phyloP scores from a whole-genome alignment of 2,888 invertebrate species.

The Pterobdella sp. region DNA sequence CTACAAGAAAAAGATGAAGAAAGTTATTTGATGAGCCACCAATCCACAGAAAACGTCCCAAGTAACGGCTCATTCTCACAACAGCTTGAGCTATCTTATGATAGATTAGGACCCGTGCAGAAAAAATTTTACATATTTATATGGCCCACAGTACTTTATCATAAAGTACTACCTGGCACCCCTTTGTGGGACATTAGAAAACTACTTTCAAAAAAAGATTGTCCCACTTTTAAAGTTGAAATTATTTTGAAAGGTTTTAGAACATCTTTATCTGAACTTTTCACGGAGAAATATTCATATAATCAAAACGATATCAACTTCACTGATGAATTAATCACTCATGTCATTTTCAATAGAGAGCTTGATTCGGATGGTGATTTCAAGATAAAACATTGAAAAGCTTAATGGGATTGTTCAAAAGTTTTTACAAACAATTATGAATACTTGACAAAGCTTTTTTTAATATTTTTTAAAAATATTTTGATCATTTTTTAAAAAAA shows the following conservation, averaged over 20 bases:
- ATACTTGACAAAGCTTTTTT: no score
- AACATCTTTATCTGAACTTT: not conserved
- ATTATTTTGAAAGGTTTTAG: not conserved
- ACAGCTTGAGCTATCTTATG: slow-evolving; percentile 7
- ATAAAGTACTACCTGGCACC: not conserved
- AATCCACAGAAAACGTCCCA: no score
- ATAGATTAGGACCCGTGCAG: not conserved
- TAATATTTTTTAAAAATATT: no score
- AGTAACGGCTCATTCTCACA: no score
- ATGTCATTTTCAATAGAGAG: not conserved
- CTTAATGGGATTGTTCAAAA: not conserved
- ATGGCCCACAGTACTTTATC: not conserved
- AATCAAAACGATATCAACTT: not conserved
- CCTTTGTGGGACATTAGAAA: slow-evolving; percentile 19
- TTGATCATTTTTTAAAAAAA: no score
- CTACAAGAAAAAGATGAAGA: not conserved
- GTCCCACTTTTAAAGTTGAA: not conserved
- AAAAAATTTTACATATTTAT: slow-evolving; percentile 2
- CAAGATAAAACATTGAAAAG: not conserved
- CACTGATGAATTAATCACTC: not conserved
- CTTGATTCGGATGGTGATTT: not conserved
- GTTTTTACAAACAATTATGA: not conserved
- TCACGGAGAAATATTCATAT: not conserved
- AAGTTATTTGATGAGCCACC: not conserved
- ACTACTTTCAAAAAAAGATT: not conserved